Evolutionary conservation across 1,140 invertebrate species (phyloP).

Genomic region (Palaemon carinicauda): DNA sequence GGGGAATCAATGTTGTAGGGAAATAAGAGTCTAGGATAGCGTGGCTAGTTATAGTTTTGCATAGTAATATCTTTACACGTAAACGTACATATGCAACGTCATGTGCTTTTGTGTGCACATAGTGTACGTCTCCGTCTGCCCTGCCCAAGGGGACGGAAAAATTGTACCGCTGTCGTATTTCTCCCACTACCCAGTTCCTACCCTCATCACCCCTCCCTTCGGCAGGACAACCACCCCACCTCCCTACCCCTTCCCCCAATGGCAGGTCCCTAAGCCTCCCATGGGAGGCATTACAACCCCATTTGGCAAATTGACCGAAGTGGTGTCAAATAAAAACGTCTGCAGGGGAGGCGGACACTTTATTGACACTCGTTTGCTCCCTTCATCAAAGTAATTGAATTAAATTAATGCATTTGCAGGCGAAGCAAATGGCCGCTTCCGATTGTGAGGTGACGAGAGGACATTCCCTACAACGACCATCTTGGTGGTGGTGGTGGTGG

Average conservation of each 20-base stretch:
- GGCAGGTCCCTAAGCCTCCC: constrained; percentile 4
- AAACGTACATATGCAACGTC: too few species aligned
- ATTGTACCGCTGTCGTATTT: not conserved
- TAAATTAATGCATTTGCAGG: constrained; percentile 52
- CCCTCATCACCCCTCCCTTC: not conserved
- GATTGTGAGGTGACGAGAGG: constrained; percentile 6
- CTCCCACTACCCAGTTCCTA: not conserved
- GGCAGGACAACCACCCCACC: too few species aligned
- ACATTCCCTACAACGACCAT: too few species aligned
- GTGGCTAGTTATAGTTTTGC: too few species aligned
- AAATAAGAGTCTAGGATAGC: too few species aligned
- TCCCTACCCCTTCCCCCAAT: too few species aligned
- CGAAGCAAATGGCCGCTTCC: constrained; percentile 29
- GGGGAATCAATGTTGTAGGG: too few species aligned
- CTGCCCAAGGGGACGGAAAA: not conserved
- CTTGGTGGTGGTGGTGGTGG: not conserved
- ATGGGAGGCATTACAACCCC: constrained; percentile 46
- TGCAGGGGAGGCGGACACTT: constrained; percentile 33
- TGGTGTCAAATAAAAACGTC: constrained; percentile 56
- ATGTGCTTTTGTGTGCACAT: not conserved
- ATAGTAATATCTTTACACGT: too few species aligned
- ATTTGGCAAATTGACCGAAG: constrained; percentile 57
- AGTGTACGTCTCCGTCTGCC: not conserved
- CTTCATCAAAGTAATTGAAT: constrained; percentile 53
- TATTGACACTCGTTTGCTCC: constrained; percentile 51